These are phyloP conservation scores for Halocynthia roretzi DNA, from an alignment of 23 tunicate genomes.

Conservation along the genomic window DNA sequence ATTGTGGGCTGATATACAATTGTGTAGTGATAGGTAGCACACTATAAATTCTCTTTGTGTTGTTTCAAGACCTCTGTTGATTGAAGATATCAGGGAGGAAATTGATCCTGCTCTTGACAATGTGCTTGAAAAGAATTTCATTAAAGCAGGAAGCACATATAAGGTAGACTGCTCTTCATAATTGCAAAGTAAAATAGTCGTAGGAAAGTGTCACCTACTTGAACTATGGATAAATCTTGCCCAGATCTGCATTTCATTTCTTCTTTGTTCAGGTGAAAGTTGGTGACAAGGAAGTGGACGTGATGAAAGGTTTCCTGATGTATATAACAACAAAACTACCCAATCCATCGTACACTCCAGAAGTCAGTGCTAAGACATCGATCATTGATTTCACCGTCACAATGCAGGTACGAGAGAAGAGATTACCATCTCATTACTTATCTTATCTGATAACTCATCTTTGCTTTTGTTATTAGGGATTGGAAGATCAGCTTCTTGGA, in stretches of 20 bases:
- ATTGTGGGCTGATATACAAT: neutral
- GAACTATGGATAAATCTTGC: too few species aligned
- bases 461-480: constrained; percentile 47
- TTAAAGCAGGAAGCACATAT: constrained; percentile 83
- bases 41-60: too few species aligned
- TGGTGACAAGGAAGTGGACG: constrained; percentile 96
- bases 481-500: constrained; percentile 96
- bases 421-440: neutral
- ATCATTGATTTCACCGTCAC: constrained; percentile 99
- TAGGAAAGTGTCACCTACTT: too few species aligned
- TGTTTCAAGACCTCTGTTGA: constrained; percentile 69
- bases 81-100: constrained; percentile 88
- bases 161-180: constrained; percentile 36
- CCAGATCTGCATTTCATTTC: too few species aligned
- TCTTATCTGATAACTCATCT: neutral
- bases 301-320: constrained; percentile 91
- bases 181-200: too few species aligned
- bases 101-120: constrained; percentile 94
- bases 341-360: constrained; percentile 96
- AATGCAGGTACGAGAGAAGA: constrained; percentile 47
- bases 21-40: neutral
- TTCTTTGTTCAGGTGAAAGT: constrained; percentile 70
- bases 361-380: constrained; percentile 94
- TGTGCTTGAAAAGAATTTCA: constrained; percentile 95
- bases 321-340: constrained; percentile 99